Conservation (phyloP, 2,888 invertebrate species). For the Lingula anatina region DNA sequence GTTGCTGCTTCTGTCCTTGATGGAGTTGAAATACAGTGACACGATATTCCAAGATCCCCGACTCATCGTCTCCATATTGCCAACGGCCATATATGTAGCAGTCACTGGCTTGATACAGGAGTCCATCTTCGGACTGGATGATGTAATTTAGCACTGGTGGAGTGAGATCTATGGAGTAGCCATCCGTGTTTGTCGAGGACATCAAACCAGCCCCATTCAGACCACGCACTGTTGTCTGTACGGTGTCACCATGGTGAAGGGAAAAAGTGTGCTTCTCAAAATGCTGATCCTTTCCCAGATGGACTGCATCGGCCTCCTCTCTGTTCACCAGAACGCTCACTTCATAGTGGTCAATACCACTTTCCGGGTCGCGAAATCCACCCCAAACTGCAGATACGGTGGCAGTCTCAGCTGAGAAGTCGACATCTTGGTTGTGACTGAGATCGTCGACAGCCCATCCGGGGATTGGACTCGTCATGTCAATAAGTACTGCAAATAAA, state of each 20-base stretch:
- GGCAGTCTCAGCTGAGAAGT: constrained; percentile 18
- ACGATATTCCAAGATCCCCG: neutral
- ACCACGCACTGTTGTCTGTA: constrained; percentile 16
- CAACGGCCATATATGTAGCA: neutral
- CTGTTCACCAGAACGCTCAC: neutral
- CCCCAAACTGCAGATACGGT: constrained; percentile 15
- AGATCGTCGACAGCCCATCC: constrained; percentile 17
- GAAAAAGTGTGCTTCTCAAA: constrained; percentile 5
- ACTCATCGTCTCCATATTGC: neutral
- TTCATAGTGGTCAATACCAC: constrained; percentile 6
- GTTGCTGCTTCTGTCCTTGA: constrained; percentile 2
- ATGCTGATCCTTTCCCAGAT: neutral
- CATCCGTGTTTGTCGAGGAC: constrained; percentile 14
- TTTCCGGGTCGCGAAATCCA: constrained; percentile 11
- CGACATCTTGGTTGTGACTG: constrained; percentile 7
- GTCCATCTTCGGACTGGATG: neutral
- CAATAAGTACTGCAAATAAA: constrained; percentile 24
- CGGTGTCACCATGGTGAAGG: constrained; percentile 12
- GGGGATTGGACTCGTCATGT: constrained; percentile 15
- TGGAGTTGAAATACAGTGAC: constrained; percentile 1
- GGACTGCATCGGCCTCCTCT: neutral
- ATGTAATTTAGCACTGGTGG: constrained; percentile 12
- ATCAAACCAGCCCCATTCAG: constrained; percentile 22
- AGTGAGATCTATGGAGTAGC: constrained; percentile 25
- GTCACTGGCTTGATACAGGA: neutral